Evolutionary conservation across 2,888 invertebrate genomes (phyloP), one percentile per base, ranked within the genome.

Genomic region (Tolmerus cingulatus): DNA sequence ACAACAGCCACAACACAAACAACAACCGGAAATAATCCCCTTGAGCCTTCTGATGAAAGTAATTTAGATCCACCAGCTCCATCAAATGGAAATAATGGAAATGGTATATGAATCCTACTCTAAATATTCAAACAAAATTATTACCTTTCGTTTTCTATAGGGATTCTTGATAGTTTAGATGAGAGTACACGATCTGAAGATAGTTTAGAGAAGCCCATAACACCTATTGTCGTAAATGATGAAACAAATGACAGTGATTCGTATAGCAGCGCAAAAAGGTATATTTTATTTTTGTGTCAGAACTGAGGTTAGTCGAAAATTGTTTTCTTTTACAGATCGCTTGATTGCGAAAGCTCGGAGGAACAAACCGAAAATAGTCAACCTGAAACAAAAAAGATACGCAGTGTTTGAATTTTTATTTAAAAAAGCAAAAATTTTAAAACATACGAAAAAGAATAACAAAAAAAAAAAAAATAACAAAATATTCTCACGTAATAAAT

Each of bases 121-220:
- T 0, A 7, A 34, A 34, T 34, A 7, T 34, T 34, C 34, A 34
- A 34, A 34, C 7, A 34, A 34, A 34, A 34, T 34, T 7, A 34
- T 77, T 37, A 55, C 23, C 2, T 74, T 92, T 93, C 91, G 27
- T 87, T 78, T 46, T 74, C 3, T 76, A 19, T 23, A 89, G 90
- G 90, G 87, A 89, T 88, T 19, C 89, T 91, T 90, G 89, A 92
- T 91, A 89, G 92, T 90, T 95, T 95, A 90, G 96, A 95, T 91
- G 96, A 96, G 91, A 96, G 96, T 76, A 94, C 95, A 89, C 95
- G 96, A 88, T 96, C 96, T 34, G 96, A 96, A 87, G 96, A 96
- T 92, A 96, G 96, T 77, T 92, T 95, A 92, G 95, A 95, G 92
- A 94, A 94, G 89, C 95, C 95, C 37, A 94, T 95, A 88, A 95